Evolutionary conservation across 2,797 vertebrate genomes (phyloP), one percentile per base, ranked within the genome.

Genomic region (Margarornis squamiger): DNA sequence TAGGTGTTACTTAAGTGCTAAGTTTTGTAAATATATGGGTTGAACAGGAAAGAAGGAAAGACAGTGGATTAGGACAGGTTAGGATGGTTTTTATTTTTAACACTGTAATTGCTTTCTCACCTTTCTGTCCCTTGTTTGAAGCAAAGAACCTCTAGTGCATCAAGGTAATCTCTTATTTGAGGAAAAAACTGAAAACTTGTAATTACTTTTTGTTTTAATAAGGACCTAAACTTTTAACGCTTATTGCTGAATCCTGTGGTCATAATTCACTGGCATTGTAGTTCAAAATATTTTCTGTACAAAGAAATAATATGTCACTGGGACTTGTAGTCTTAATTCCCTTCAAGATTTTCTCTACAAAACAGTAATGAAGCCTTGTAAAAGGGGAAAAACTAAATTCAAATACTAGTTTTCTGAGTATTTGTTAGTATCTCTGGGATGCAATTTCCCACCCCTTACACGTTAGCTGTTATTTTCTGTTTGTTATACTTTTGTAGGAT

Each of bases 1-100:
- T 21, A 75, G 75, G n/a, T 71, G 52, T 96, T 96, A 58, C 82
- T 92, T 73, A 93, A 94, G 75, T 38, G 46, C 2, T 61, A 77
- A 80, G 72, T 96, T 94, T 90, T 11, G 0, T 82, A 86, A 96
- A 39, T 62, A 10, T 15, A 43, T 38, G 66, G 34, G 55, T 67
- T 81, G 62, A 80, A 84, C 39, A 48, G 66, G 39, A 77, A 92
- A 92, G 85, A 86, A 86, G 61, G 49, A 91, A 59, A 71, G n/a
- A 54, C 32, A 63, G 14, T 87, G 54, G 38, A 65, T 92, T 82
- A 82, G 32, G 82, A 38, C 62, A 94, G 26, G 46, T 77, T 71
- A 65, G 9, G 59, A 22, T 52, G 1, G 0, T 19, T 76, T 81
- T 58, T 51, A 18, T 34, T 78, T 65, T 88, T 76, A 74, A 58